Evolutionary conservation across 2,797 vertebrate species (phyloP), one percentile per base, ranked within the genome.

Genomic region (Lacerta bilineata): DNA sequence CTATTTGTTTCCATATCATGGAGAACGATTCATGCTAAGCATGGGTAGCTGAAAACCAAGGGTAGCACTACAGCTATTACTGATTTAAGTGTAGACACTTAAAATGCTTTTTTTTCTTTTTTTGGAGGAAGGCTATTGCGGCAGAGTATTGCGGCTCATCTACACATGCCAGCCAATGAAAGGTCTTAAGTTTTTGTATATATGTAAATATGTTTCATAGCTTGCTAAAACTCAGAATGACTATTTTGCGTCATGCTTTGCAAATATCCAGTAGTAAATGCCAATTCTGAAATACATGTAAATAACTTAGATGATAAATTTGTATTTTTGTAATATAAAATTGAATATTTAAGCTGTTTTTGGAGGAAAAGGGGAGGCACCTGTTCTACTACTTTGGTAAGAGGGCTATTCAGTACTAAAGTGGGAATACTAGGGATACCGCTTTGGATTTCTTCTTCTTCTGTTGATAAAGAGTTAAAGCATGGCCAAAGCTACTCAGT

Each of bases 281-380:
- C 91, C 74, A 80, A 88, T 96, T 96, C 96, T 96, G 93, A 95
- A 92, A 94, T 94, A 92, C 68, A 92, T 95, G 88, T 96, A 96
- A 94, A 95, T 96, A 97, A 93, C 88, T 95, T 95, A 90, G 95
- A 90, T 95, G 96, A 93, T 10, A 93, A 91, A 88, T 88, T 75
- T 91, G 91, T 91, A 96, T 90, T 93, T 96, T 96, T 93, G 92
- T 96, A 94, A 94, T 96, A 96, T 96, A 96, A 96, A 96, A 95
- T 95, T 64, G 95, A 97, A 95, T 96, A 96, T 96, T 94, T 96
- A 95, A 95, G 88, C 93, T 96, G 92, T 33, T 76, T 84, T 89
- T 93, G 89, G 94, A 93, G 90, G 84, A 50, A 0, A 91, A 91
- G 89, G 90, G 80, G 18, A 87, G 94, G 90, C 91, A 91, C 66